Percentiles rank a stretch among this genome's conserved stretches.
These are phyloP conservation scores for Apistogramma diplotaenia DNA, from an alignment of 2,113 vertebrate species.

Conservation along the genomic window DNA sequence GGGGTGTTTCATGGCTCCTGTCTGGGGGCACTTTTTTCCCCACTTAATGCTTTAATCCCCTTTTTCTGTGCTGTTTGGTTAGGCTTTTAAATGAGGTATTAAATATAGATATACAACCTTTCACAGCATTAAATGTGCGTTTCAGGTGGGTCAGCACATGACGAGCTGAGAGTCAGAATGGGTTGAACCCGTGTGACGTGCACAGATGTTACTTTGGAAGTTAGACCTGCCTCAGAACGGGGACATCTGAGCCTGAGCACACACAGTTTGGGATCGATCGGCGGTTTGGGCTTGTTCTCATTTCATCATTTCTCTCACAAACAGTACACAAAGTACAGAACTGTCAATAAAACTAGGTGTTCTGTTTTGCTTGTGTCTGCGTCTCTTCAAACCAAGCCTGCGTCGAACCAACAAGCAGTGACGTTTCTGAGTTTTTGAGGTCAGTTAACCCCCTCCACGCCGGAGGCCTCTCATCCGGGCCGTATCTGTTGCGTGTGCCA, in stretches of 20 bases:
- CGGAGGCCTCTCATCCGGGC: neutral
- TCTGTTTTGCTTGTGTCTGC: neutral
- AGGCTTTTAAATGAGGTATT: neutral
- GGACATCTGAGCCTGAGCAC: neutral
- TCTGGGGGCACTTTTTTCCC: neutral
- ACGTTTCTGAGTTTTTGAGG: neutral
- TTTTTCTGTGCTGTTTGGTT: neutral
- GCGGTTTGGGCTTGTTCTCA: neutral
- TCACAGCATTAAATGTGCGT: too few relatives aligned
- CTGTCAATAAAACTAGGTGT: neutral
- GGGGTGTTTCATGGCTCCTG: too few relatives aligned
- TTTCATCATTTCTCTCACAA: neutral
- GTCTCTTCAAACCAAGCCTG: neutral
- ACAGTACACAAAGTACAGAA: neutral
- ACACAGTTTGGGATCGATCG: neutral
- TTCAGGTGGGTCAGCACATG: neutral
- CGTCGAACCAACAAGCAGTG: neutral
- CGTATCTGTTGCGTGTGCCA: neutral
- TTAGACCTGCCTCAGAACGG: neutral
- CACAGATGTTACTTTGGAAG: neutral
- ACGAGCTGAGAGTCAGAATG: neutral
- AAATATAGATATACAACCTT: neutral
- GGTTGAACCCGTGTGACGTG: neutral
- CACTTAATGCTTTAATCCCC: neutral
- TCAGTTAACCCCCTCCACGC: neutral